Evolutionary conservation across 2,888 invertebrate species (phyloP).

Genomic region (Drosophila engyochracea): DNA sequence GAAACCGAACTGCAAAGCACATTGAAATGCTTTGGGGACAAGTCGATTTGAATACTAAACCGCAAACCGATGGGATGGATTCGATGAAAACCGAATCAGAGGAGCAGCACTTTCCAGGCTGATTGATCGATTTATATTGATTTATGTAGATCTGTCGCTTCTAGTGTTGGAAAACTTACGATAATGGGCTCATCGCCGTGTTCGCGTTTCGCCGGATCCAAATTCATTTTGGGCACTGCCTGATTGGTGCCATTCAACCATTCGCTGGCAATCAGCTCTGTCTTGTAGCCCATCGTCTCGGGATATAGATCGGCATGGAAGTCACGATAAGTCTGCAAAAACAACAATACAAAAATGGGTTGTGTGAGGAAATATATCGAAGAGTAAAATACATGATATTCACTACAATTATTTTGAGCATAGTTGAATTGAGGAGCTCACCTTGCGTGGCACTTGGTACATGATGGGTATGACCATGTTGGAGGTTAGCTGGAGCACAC

Average conservation of each 20-base stretch:
- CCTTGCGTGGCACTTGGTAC: slow-evolving; percentile 97
- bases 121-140: background rate
- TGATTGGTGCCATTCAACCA: slow-evolving; percentile 93
- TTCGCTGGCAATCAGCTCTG: slow-evolving; percentile 91
- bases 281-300: slow-evolving; percentile 93
- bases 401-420: background rate
- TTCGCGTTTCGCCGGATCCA: slow-evolving; percentile 92
- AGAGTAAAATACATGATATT: background rate
- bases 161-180: slow-evolving; percentile 85
- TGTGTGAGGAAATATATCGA: background rate
- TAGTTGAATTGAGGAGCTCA: slow-evolving; percentile 77
- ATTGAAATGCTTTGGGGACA: background rate
- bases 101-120: background rate
- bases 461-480: slow-evolving; percentile 95
- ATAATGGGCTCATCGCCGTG: slow-evolving; percentile 88
- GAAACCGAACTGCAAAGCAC: background rate
- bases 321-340: slow-evolving; percentile 92
- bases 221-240: slow-evolving; percentile 92
- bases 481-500: slow-evolving; percentile 94
- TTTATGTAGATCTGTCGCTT: background rate
- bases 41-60: background rate
- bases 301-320: slow-evolving; percentile 98
- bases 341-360: too few relatives aligned
- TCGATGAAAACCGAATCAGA: background rate
- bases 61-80: background rate